Conservation (phyloP, 1,140 invertebrate species). For the Planococcus citri region DNA sequence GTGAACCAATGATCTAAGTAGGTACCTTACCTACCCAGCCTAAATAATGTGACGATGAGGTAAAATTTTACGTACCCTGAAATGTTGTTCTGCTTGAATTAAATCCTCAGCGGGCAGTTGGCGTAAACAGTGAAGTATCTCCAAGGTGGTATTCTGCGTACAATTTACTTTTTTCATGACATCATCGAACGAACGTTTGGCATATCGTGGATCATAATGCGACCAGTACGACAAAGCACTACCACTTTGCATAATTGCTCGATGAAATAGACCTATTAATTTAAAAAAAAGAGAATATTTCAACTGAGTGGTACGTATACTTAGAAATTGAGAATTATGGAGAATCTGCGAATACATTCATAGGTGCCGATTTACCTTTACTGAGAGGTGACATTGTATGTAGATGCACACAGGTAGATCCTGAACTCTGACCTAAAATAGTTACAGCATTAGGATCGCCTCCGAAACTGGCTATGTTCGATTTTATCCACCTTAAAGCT, state of each 20-base stretch:
- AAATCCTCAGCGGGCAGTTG: constrained; percentile 17
- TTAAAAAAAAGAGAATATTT: neutral
- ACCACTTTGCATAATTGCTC: constrained; percentile 41
- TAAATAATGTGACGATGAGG: no score
- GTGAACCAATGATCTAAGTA: no score
- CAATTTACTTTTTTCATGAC: constrained; percentile 20
- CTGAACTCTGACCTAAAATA: constrained; percentile 6
- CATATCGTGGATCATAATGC: constrained; percentile 26
- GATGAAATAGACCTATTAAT: constrained; percentile 32
- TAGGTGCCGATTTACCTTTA: neutral
- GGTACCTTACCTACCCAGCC: no score
- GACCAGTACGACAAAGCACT: constrained; percentile 57
- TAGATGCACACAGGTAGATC: neutral
- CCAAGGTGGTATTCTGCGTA: neutral
- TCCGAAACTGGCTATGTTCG: neutral
- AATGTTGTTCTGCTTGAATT: constrained; percentile 12
- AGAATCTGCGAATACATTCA: neutral
- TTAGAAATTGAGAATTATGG: neutral
- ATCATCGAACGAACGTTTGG: neutral
- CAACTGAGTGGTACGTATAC: neutral
- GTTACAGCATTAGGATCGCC: neutral
- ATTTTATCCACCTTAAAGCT: neutral
- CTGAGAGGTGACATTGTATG: neutral
- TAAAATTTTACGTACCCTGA: constrained; percentile 1
- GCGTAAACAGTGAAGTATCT: constrained; percentile 20